Percentiles rank a stretch among this genome's conserved stretches.
These are phyloP conservation scores for Grapholita molesta DNA, from an alignment of 1,140 invertebrate genomes.

Conservation along the genomic window DNA sequence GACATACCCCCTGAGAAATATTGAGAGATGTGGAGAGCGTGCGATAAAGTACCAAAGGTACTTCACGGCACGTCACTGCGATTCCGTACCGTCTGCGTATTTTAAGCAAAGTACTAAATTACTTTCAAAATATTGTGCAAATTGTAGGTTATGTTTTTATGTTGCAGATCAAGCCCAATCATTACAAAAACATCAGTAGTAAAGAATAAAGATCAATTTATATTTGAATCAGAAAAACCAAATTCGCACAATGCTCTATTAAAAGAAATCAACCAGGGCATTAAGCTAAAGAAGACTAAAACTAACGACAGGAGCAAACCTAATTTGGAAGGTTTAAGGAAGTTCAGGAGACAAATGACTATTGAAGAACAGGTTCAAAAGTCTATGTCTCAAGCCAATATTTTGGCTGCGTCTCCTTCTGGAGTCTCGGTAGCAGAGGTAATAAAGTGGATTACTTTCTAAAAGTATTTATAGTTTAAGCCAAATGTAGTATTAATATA, in stretches of 20 bases:
- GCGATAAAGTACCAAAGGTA: too few species aligned
- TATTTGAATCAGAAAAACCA: conserved; percentile 92
- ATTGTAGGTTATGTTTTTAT: conserved; percentile 20
- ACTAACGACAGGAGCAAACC: conserved; percentile 93
- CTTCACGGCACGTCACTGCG: too few species aligned
- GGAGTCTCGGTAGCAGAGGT: conserved; percentile 57
- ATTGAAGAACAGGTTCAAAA: conserved; percentile 93
- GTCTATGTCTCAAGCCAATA: conserved; percentile 83
- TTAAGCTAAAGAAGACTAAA: conserved; percentile 86
- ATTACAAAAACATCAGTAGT: conserved; percentile 80
- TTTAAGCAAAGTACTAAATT: too few species aligned
- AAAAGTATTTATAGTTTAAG: conserved; percentile 1
- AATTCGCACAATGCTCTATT: conserved; percentile 90
- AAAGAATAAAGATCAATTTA: conserved; percentile 87
- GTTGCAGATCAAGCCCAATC: conserved; percentile 79
- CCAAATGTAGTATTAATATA: conserved; percentile 23
- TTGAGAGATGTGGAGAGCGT: too few species aligned
- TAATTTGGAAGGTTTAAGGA: conserved; percentile 88
- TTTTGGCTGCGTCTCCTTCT: conserved; percentile 66
- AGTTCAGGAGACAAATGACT: conserved; percentile 92
- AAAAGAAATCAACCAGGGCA: conserved; percentile 89
- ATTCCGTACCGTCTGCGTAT: too few species aligned
- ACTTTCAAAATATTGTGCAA: background rate
- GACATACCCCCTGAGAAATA: too few species aligned
- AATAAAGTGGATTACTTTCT: background rate